Evolutionary conservation across 2,888 invertebrate genomes (phyloP).

Genomic region (Lepidochitona cinerea): DNA sequence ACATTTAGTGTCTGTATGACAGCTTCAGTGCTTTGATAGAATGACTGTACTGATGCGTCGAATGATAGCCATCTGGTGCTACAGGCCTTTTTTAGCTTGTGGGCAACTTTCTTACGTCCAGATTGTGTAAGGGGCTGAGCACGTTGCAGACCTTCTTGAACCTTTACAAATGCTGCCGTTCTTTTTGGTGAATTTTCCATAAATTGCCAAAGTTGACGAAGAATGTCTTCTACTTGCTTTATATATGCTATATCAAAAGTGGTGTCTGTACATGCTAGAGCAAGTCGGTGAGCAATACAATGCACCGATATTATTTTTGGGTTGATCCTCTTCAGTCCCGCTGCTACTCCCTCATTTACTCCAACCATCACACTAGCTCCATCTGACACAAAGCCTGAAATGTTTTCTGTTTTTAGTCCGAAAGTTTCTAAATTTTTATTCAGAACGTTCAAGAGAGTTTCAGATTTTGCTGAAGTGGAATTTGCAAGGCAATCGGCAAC

Average conservation of each 20-base stretch:
- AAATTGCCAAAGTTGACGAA: constrained; percentile 30
- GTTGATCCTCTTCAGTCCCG: constrained; percentile 13
- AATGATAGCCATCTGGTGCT: constrained; percentile 37
- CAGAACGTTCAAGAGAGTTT: constrained; percentile 29
- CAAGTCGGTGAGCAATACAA: constrained; percentile 33
- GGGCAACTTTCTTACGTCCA: constrained; percentile 14
- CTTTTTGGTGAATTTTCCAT: constrained; percentile 36
- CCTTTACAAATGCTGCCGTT: constrained; percentile 29
- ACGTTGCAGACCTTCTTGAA: constrained; percentile 22
- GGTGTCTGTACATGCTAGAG: constrained; percentile 28
- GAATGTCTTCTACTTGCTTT: constrained; percentile 22
- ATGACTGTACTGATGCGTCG: constrained; percentile 25
- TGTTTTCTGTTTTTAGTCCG: constrained; percentile 9
- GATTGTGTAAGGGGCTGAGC: constrained; percentile 3
- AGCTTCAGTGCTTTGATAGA: constrained; percentile 20
- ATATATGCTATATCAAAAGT: constrained; percentile 21
- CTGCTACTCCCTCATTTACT: constrained; percentile 20
- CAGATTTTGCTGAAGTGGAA: constrained; percentile 7
- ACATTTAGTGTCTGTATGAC: constrained; percentile 18
- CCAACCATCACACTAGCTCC: constrained; percentile 31
- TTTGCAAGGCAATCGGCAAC: not conserved
- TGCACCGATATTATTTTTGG: constrained; percentile 28
- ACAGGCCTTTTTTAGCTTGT: constrained; percentile 30
- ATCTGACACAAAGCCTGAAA: constrained; percentile 24
- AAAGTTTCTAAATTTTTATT: constrained; percentile 3